These are phyloP conservation scores for Anser brachyrhynchus DNA, from an alignment of 2,113 vertebrate species.

Conservation along the genomic window DNA sequence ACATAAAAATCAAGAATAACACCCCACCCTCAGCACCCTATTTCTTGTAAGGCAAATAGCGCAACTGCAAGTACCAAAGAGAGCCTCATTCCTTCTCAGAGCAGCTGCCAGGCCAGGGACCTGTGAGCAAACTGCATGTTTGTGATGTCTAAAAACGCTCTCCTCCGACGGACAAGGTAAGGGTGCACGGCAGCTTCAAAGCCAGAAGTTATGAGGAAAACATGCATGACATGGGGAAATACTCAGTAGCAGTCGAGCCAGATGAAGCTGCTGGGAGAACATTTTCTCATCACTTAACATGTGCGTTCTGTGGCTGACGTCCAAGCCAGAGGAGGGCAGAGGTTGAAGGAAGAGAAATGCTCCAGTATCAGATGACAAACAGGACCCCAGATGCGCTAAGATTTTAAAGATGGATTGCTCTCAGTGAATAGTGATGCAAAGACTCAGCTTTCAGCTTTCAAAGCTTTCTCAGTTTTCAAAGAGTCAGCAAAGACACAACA, in stretches of 20 bases:
- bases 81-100: background rate
- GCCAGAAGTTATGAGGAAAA: background rate
- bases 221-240: rapidly evolving
- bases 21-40: background rate
- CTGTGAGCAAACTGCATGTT: rapidly evolving
- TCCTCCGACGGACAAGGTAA: background rate
- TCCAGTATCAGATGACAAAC: background rate
- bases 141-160: rapidly evolving
- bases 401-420: background rate
- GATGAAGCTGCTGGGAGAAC: background rate
- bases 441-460: background rate
- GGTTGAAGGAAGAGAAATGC: background rate
- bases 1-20: background rate
- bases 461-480: too few relatives aligned
- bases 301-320: background rate
- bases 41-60: background rate
- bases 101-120: background rate
- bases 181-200: rapidly evolving
- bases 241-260: background rate
- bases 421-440: background rate
- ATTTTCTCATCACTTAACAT: conserved; percentile 28
- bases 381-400: background rate
- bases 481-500: background rate
- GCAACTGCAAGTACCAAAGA: background rate
- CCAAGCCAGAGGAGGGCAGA: background rate